Evolutionary conservation across 2,113 vertebrate genomes (phyloP), one percentile per base, ranked within the genome.

Genomic region (Pteropus alecto): DNA sequence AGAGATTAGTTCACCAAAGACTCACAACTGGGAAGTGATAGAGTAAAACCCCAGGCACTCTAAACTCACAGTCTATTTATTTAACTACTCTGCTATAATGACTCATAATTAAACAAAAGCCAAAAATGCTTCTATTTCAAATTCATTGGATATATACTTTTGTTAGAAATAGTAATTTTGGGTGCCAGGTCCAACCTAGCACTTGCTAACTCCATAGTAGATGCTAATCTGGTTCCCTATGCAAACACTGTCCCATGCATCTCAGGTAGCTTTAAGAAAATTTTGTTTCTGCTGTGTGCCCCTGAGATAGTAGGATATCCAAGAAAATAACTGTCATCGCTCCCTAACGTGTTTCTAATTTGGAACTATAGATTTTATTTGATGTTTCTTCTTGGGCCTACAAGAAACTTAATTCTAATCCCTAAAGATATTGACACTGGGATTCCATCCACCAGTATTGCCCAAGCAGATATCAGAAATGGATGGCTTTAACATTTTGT

Each of bases 311-410:
- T 28, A 91, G 8, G 16, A 85, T 77, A 82, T 48, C 65, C 33
- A 61, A 79, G 28, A 78, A 67, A 24, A 85, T 11, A 81, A 74
- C 7, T 77, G 6, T 18, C 65, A 38, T 76, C 26, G 35, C 8
- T 82, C 41, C 15, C 21, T 82, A 92, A 90, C 5, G 70, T 35
- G 13, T 10, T 58, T 88, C 58, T 93, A 30, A 93, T 28, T 22
- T 93, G 71, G 19, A 87, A 85, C 60, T 30, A 35, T 13, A 81
- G 43, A 79, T 92, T 93, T 82, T 87, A 54, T 77, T 94, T 88
- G 21, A 86, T 73, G 14, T 76, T 91, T 71, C 19, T 90, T 77
- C 18, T 63, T 77, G 28, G 21, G 9, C 5, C 6, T 85, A 11
- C 1, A 71, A 43, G 3, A 73, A 92, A 68, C 21, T 86, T 86